Conservation (phyloP, 2,113 vertebrate genomes). For the Sturnus vulgaris region DNA sequence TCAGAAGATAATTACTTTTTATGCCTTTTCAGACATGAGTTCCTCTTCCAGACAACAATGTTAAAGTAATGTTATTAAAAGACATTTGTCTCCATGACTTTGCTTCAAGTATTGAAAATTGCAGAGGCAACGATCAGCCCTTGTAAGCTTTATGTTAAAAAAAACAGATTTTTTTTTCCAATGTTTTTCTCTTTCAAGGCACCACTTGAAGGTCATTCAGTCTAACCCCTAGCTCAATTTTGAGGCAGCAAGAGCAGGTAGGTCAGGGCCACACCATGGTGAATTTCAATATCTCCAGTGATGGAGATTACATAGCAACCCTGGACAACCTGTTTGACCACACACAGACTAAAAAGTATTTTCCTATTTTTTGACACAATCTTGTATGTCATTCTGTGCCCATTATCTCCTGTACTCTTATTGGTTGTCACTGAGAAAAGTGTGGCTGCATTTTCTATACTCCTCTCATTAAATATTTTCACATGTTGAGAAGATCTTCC, state of each 20-base stretch:
- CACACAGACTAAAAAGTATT: fast-evolving
- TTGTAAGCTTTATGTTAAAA: neutral
- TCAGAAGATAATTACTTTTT: conserved; percentile 42
- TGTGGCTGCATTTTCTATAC: neutral
- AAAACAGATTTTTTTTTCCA: neutral
- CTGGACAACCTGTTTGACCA: neutral
- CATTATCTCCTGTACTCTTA: neutral
- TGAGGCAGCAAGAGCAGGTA: neutral
- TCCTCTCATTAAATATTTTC: neutral
- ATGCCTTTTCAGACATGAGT: neutral
- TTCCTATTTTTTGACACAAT: neutral
- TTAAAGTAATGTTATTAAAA: neutral
- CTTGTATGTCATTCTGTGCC: neutral
- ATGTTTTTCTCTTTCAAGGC: neutral
- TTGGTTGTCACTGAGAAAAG: neutral
- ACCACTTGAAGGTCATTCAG: neutral
- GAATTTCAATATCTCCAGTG: neutral
- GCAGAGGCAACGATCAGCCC: neutral
- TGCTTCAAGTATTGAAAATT: neutral
- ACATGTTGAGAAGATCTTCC: neutral
- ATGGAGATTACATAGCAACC: neutral
- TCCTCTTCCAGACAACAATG: neutral
- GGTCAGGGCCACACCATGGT: fast-evolving
- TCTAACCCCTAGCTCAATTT: neutral
- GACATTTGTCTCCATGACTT: neutral